phyloP scores from a whole-genome alignment of 1,140 invertebrate species.

The Danaus plexippus region DNA sequence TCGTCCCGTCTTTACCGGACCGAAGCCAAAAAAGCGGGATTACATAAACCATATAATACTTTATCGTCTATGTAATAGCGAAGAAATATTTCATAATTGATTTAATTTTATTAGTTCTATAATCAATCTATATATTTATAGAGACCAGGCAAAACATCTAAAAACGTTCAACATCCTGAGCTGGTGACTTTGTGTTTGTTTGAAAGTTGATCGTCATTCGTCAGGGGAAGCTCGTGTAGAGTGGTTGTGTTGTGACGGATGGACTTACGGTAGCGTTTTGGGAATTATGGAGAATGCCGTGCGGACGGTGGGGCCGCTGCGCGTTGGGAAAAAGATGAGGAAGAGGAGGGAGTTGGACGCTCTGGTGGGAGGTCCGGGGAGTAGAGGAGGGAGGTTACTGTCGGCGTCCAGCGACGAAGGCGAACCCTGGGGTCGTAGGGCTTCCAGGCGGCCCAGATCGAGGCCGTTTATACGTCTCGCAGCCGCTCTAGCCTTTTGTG shows the following conservation, averaged over 20 bases:
- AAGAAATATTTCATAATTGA: too few species aligned
- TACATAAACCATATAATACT: too few species aligned
- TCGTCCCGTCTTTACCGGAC: too few species aligned
- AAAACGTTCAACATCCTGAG: too few species aligned
- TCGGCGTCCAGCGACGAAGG: conserved; percentile 74
- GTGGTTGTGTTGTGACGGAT: conserved; percentile 39
- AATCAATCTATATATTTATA: too few species aligned
- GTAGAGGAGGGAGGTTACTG: conserved; percentile 54
- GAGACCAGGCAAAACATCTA: too few species aligned
- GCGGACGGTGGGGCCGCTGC: conserved; percentile 61
- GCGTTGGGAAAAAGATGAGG: conserved; percentile 75
- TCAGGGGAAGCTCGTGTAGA: conserved; percentile 20
- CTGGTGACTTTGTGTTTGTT: conserved; percentile 10
- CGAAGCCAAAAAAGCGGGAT: too few species aligned
- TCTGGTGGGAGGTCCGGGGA: conserved; percentile 59
- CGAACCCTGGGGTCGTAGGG: conserved; percentile 48
- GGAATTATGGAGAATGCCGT: conserved; percentile 58
- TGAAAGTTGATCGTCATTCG: conserved; percentile 36
- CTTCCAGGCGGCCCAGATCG: conserved; percentile 38
- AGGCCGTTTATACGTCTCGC: conserved; percentile 72
- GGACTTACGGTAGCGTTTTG: conserved; percentile 49
- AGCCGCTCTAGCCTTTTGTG: conserved; percentile 74
- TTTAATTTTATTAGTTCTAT: too few species aligned
- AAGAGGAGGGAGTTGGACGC: conserved; percentile 74
- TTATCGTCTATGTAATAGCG: too few species aligned